Percentiles rank a stretch among this genome's conserved stretches.
Conservation (phyloP, 2,797 vertebrate species). For the Setipinna tenuifilis region DNA sequence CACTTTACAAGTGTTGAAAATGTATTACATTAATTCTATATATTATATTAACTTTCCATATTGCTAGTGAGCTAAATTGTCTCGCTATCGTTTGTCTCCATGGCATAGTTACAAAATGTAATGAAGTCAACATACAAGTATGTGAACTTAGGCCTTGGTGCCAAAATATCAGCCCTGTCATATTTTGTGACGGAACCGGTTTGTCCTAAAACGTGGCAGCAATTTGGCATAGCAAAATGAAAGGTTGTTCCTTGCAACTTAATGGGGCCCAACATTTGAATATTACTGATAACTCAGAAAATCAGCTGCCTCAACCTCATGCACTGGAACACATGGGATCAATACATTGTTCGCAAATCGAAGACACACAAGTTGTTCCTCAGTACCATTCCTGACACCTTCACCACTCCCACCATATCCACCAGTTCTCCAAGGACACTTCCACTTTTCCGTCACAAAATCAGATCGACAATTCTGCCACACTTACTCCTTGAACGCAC, state of each 20-base stretch:
- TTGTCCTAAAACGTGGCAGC: not conserved
- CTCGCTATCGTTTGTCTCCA: too few species aligned
- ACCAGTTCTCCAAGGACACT: conserved; percentile 9
- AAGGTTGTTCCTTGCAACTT: not conserved
- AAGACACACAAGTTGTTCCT: conserved; percentile 18
- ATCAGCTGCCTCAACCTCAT: conserved; percentile 2
- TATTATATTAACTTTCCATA: too few species aligned
- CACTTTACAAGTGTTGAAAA: too few species aligned
- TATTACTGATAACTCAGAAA: not conserved
- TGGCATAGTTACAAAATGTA: too few species aligned
- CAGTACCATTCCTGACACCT: conserved; percentile 11
- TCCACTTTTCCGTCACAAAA: conserved; percentile 10
- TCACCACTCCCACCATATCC: not conserved
- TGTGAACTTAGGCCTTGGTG: not conserved
- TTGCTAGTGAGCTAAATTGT: too few species aligned
- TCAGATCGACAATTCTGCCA: not conserved
- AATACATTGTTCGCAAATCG: conserved; percentile 15
- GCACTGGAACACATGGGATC: conserved; percentile 17
- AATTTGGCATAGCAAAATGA: not conserved
- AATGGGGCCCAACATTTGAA: not conserved
- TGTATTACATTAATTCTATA: too few species aligned
- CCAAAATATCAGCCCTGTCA: not conserved
- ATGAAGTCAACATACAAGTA: not conserved
- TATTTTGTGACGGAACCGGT: not conserved
- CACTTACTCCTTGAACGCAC: not conserved